These are phyloP conservation scores for Cenopis cana DNA, from an alignment of 2,888 invertebrate genomes.

Conservation along the genomic window DNA sequence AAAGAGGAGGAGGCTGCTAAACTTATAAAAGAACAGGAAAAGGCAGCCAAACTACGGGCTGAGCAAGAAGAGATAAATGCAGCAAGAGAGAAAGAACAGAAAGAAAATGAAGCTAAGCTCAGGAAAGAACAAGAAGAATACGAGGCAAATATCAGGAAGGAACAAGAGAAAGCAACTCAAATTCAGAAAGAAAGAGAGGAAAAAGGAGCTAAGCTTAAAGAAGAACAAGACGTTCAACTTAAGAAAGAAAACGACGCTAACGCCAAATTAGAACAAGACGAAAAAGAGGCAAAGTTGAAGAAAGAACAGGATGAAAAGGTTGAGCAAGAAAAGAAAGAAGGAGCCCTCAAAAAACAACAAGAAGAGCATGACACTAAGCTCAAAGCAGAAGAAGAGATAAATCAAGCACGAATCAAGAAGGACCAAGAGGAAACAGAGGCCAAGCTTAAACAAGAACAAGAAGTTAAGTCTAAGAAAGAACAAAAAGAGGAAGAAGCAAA, in stretches of 20 bases:
- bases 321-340: slow-evolving; percentile 26
- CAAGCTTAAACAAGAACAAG: slow-evolving; percentile 31
- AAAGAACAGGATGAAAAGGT: slow-evolving; percentile 39
- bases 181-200: slow-evolving; percentile 46
- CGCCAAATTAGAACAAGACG: slow-evolving; percentile 37
- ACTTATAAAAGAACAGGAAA: slow-evolving; percentile 46
- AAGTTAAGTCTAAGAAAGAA: slow-evolving; percentile 1
- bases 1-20: slow-evolving; percentile 27
- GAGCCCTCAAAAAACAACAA: slow-evolving; percentile 27
- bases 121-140: slow-evolving; percentile 43
- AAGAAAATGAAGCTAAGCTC: slow-evolving; percentile 46
- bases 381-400: slow-evolving; percentile 29
- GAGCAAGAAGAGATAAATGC: slow-evolving; percentile 46
- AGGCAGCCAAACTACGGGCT: slow-evolving; percentile 32
- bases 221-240: slow-evolving; percentile 30
- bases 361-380: slow-evolving; percentile 43
- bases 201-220: slow-evolving; percentile 10
- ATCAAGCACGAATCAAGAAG: slow-evolving; percentile 41
- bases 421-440: slow-evolving; percentile 44
- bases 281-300: slow-evolving; percentile 34
- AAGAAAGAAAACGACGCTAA: slow-evolving; percentile 36
- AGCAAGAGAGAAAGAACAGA: slow-evolving; percentile 46
- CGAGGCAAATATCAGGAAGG: slow-evolving; percentile 29
- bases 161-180: slow-evolving; percentile 10
- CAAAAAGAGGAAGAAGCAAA: slow-evolving; percentile 22